A percentile compares a stretch with the other conserved stretches of the same genome.
Evolutionary conservation across 1,140 invertebrate genomes (phyloP).

Genomic region (Helicoverpa armigera): DNA sequence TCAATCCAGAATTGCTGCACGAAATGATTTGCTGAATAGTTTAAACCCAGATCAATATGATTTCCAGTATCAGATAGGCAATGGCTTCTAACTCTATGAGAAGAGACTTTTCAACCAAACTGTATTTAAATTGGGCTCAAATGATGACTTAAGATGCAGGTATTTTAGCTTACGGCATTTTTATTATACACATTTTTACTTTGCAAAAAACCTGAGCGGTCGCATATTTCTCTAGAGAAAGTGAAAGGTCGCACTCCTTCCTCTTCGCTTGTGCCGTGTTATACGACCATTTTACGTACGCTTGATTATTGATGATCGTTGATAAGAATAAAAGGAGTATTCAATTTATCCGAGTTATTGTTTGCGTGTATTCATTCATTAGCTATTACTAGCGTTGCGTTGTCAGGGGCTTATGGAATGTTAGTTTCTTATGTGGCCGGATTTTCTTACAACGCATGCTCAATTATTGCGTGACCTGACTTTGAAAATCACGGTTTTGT

Average conservation of each 20-base stretch:
- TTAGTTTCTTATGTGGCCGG: constrained; percentile 33
- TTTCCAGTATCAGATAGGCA: too few species aligned
- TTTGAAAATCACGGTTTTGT: too few species aligned
- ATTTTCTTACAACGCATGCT: not conserved
- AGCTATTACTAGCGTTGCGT: constrained; percentile 34
- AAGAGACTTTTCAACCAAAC: too few species aligned
- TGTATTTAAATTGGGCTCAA: not conserved
- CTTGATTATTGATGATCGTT: constrained; percentile 4
- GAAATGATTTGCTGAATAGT: too few species aligned
- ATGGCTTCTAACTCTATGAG: too few species aligned
- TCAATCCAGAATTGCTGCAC: too few species aligned
- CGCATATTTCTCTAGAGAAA: constrained; percentile 61
- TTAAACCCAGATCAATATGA: too few species aligned
- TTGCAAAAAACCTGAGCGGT: constrained; percentile 50
- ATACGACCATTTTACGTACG: constrained; percentile 41
- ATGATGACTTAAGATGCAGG: not conserved
- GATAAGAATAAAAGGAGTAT: constrained; percentile 7
- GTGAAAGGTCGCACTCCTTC: constrained; percentile 61
- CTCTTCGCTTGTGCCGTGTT: constrained; percentile 48
- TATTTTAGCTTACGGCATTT: constrained; percentile 13
- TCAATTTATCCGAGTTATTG: constrained; percentile 23
- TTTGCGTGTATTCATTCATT: constrained; percentile 44
- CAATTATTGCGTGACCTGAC: not conserved
- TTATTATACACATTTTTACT: constrained; percentile 34
- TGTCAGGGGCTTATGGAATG: constrained; percentile 42